Conservation (phyloP, 2,113 vertebrate genomes). For the Ivindomyrus marchei region DNA sequence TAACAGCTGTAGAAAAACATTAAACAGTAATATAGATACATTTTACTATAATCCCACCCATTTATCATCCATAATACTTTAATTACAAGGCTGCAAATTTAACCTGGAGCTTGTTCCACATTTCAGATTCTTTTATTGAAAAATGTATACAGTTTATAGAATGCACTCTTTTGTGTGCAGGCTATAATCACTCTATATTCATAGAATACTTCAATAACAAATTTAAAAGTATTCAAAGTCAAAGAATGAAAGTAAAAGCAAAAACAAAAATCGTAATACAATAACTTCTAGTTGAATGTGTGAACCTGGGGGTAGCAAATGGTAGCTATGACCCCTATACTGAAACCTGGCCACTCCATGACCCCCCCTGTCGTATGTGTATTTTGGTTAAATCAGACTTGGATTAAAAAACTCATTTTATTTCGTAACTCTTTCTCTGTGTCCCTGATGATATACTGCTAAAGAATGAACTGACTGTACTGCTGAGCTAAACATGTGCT, state of each 20-base stretch:
- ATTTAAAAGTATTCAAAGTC: background rate
- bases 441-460: too few species aligned
- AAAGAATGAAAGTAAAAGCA: background rate
- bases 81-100: background rate
- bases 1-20: background rate
- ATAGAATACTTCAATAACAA: background rate
- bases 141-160: background rate
- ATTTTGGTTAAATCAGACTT: too few species aligned
- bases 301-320: too few species aligned
- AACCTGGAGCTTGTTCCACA: background rate
- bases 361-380: too few species aligned
- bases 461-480: too few species aligned
- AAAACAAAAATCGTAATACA: background rate
- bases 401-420: too few species aligned
- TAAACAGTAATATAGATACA: background rate
- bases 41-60: background rate
- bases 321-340: too few species aligned
- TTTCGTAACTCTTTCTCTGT: too few species aligned
- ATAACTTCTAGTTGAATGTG: too few species aligned
- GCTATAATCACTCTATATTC: background rate
- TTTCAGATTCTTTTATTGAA: background rate
- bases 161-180: background rate
- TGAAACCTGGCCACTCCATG: too few species aligned
- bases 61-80: background rate
- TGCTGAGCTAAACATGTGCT: too few species aligned